phyloP scores from a whole-genome alignment of 2,113 vertebrate species.

The Gadus chalcogrammus region DNA sequence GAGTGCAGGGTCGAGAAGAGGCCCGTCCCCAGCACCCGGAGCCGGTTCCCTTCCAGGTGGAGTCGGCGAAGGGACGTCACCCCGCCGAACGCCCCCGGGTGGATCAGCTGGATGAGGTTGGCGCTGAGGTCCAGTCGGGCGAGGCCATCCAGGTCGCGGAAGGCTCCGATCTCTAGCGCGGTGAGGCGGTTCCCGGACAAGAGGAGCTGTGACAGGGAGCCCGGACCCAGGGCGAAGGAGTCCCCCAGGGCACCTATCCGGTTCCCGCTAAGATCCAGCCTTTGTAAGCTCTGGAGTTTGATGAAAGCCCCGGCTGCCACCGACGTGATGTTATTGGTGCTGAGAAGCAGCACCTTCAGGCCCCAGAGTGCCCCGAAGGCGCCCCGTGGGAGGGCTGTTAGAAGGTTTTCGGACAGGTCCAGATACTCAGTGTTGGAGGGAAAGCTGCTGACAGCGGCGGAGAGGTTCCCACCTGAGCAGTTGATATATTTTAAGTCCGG shows the following conservation, averaged over 20 bases:
- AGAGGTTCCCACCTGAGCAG: slow-evolving; percentile 43
- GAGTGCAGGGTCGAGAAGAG: slow-evolving; percentile 53
- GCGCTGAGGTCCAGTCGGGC: slow-evolving; percentile 45
- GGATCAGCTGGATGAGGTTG: slow-evolving; percentile 33
- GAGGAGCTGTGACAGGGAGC: slow-evolving; percentile 37
- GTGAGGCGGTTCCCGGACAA: slow-evolving; percentile 44
- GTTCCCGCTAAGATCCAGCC: slow-evolving; percentile 54
- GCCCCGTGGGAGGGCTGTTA: slow-evolving; percentile 37
- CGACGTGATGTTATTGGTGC: slow-evolving; percentile 41
- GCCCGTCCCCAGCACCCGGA: slow-evolving; percentile 34
- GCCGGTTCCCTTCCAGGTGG: slow-evolving; percentile 50
- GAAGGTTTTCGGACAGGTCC: slow-evolving; percentile 52
- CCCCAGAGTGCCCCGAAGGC: slow-evolving; percentile 45
- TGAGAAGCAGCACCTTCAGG: slow-evolving; percentile 57
- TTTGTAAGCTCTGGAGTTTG: slow-evolving; percentile 44
- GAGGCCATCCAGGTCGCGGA: slow-evolving; percentile 44
- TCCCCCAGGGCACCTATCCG: slow-evolving; percentile 34
- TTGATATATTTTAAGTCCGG: slow-evolving; percentile 45
- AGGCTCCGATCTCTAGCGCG: slow-evolving; percentile 25
- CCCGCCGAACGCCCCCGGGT: slow-evolving; percentile 37
- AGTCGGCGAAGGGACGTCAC: slow-evolving; percentile 49
- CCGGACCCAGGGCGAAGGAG: slow-evolving; percentile 44
- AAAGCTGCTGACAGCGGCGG: slow-evolving; percentile 22
- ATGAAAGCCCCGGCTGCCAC: slow-evolving; percentile 40
- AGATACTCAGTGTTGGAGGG: slow-evolving; percentile 46